phyloP scores from a whole-genome alignment of 2,888 invertebrate genomes.

The Eupithecia subumbrata region DNA sequence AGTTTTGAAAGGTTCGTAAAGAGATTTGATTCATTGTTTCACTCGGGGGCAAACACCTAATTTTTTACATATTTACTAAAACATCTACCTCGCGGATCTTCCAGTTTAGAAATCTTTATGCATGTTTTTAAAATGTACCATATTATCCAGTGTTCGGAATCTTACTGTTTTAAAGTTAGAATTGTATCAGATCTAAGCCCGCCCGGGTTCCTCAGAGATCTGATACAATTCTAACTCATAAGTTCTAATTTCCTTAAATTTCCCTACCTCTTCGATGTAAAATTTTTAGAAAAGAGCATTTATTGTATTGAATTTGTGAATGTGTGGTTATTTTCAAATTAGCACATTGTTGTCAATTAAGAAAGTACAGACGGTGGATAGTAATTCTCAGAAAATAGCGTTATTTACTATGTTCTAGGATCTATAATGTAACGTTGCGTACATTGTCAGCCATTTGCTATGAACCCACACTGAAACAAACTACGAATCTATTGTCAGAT shows the following conservation, averaged over 20 bases:
- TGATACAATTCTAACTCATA: too few relatives aligned
- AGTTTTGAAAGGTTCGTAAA: not conserved
- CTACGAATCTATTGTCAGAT: too few relatives aligned
- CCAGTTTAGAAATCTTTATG: not conserved
- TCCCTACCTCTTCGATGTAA: constrained; percentile 62
- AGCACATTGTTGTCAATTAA: not conserved
- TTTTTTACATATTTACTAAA: not conserved
- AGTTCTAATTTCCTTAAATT: constrained; percentile 9
- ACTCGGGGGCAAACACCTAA: not conserved
- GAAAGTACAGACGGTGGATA: too few relatives aligned
- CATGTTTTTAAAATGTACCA: not conserved
- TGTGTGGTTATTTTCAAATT: not conserved
- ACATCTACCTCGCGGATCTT: not conserved
- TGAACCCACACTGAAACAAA: too few relatives aligned
- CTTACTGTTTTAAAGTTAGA: not conserved
- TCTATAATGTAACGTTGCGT: too few relatives aligned
- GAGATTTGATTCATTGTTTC: not conserved
- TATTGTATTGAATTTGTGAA: constrained; percentile 56
- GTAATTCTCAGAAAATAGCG: too few relatives aligned
- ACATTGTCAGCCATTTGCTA: too few relatives aligned
- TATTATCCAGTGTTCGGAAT: not conserved
- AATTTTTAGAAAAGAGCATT: constrained; percentile 64
- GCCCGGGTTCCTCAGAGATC: too few relatives aligned
- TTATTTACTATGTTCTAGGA: too few relatives aligned
- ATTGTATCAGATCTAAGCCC: too few relatives aligned